phyloP scores from a whole-genome alignment of 1,140 invertebrate genomes.

The Tetragonula clypearis region DNA sequence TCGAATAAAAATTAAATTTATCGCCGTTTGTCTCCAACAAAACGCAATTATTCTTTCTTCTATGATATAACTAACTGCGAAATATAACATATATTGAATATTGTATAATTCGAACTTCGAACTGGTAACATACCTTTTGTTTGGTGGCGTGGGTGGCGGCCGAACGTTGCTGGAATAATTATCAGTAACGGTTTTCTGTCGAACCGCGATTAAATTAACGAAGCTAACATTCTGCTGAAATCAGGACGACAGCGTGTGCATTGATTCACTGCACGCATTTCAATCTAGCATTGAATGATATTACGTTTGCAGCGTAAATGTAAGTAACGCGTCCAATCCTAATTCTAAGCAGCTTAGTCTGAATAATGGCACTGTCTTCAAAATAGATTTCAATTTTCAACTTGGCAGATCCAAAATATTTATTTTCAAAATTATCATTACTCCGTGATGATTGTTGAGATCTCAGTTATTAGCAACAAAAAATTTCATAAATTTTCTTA shows the following conservation, averaged over 20 bases:
- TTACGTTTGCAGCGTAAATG: neutral
- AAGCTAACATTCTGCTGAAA: conserved; percentile 18
- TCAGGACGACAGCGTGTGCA: neutral
- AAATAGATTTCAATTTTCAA: neutral
- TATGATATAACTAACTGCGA: neutral
- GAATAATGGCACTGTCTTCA: neutral
- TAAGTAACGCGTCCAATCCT: neutral
- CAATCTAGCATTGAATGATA: neutral
- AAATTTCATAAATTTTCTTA: neutral
- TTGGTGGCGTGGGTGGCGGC: conserved; percentile 58
- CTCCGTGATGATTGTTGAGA: neutral
- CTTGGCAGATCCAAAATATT: too few relatives aligned
- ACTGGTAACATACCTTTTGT: conserved; percentile 32
- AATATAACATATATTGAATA: neutral
- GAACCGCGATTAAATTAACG: conserved; percentile 48
- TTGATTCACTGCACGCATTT: neutral
- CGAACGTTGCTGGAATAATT: conserved; percentile 71
- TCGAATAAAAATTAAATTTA: neutral
- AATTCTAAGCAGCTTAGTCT: neutral
- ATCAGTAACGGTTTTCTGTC: conserved; percentile 71
- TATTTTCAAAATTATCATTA: neutral
- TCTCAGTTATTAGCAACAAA: neutral
- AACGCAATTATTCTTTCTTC: neutral
- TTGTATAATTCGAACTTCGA: conserved; percentile 19
- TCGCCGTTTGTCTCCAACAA: neutral